Conservation (phyloP, 2,888 invertebrate species). For the Amiota minor region DNA sequence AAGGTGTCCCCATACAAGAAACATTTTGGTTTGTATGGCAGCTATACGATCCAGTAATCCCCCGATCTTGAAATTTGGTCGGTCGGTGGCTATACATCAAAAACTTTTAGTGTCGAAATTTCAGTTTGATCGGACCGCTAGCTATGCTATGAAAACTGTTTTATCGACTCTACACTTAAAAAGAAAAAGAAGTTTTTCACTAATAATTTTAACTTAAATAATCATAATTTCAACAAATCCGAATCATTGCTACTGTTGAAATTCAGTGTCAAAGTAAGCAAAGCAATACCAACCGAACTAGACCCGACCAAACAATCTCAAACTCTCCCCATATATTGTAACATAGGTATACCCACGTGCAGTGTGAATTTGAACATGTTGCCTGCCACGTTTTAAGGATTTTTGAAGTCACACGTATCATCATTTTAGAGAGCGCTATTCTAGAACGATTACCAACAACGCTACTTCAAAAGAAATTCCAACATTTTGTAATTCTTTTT, state of each 20-base stretch:
- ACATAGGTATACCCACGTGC: background rate
- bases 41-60: too few relatives aligned
- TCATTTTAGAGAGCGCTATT: constrained; percentile 30
- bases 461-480: constrained; percentile 51
- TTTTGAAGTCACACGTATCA: constrained; percentile 66
- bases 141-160: too few relatives aligned
- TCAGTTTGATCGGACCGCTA: too few relatives aligned
- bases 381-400: constrained; percentile 70
- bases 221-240: background rate
- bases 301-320: constrained; percentile 12
- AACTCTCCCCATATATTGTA: background rate
- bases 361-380: constrained; percentile 61
- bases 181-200: too few relatives aligned
- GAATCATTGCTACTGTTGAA: constrained; percentile 29
- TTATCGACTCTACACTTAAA: too few relatives aligned
- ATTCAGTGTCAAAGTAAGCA: constrained; percentile 7
- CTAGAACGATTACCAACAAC: constrained; percentile 25
- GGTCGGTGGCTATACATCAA: too few relatives aligned
- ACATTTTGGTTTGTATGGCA: too few relatives aligned
- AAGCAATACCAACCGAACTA: constrained; percentile 3
- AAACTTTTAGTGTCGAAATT: too few relatives aligned
- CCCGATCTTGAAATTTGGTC: too few relatives aligned
- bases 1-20: too few relatives aligned
- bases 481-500: constrained; percentile 49
- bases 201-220: too few relatives aligned